phyloP scores from a whole-genome alignment of 2,888 invertebrate species.

The Sarcophaga subvicina region DNA sequence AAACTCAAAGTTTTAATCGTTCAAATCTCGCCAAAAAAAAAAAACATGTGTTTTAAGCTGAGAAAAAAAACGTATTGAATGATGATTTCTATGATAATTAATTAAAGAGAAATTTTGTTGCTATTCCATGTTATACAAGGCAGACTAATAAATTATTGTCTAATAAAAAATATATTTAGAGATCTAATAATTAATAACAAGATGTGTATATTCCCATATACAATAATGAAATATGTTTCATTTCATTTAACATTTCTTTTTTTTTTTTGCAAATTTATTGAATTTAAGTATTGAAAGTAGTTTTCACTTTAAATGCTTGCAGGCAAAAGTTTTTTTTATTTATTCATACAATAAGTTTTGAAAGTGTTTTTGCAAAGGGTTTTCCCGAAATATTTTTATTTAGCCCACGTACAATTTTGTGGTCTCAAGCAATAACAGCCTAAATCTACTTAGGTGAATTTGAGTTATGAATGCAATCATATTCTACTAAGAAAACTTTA shows the following conservation, averaged over 20 bases:
- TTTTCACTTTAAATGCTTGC: constrained; percentile 23
- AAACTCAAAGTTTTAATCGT: constrained; percentile 26
- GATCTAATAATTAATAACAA: not conserved
- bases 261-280: not conserved
- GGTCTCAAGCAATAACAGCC: no score
- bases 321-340: not conserved
- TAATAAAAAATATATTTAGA: constrained; percentile 11
- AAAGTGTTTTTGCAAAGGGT: not conserved
- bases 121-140: not conserved
- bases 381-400: not conserved
- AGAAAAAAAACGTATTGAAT: constrained; percentile 10
- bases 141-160: constrained; percentile 12
- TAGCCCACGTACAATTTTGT: no score
- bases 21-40: not conserved
- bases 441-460: no score
- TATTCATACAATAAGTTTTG: not conserved
- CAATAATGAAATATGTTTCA: not conserved
- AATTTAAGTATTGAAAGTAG: constrained; percentile 5
- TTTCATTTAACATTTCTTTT: not conserved
- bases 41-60: constrained; percentile 19
- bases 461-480: no score
- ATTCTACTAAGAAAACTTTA: no score
- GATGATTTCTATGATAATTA: constrained; percentile 48
- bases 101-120: constrained; percentile 54
- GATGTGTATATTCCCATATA: not conserved